Evolutionary conservation across 2,888 invertebrate species (phyloP).

Genomic region (Escarpia spicata): DNA sequence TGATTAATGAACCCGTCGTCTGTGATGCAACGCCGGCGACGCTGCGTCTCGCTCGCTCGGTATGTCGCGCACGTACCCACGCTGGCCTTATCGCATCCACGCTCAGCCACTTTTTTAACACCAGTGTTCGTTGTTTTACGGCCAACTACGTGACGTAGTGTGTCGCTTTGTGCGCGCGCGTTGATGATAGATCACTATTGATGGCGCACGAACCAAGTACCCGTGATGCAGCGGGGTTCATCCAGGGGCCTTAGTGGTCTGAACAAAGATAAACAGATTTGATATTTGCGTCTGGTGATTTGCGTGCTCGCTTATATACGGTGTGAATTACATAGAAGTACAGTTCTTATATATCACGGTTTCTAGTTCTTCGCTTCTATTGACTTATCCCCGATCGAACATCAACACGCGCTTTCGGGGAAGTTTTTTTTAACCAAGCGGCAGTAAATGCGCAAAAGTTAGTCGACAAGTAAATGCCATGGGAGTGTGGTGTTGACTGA

Average conservation of each 20-base stretch:
- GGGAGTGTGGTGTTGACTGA: too few relatives aligned
- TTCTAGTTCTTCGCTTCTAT: not conserved
- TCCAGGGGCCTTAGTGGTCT: not conserved
- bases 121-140: not conserved
- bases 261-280: not conserved
- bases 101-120: not conserved
- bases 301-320: not conserved
- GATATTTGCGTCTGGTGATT: not conserved
- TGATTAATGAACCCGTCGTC: not conserved
- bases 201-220: not conserved
- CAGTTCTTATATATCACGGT: not conserved
- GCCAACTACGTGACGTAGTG: not conserved
- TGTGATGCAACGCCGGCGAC: not conserved
- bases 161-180: not conserved
- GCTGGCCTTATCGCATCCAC: not conserved
- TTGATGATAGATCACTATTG: not conserved
- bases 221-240: not conserved
- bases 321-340: not conserved
- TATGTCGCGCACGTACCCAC: not conserved
- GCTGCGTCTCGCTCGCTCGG: not conserved
- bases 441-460: too few relatives aligned
- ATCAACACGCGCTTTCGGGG: too few relatives aligned
- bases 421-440: too few relatives aligned
- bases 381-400: too few relatives aligned
- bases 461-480: too few relatives aligned